Evolutionary conservation across 2,113 vertebrate species (phyloP).

Genomic region (Psittacula cyanocephala): DNA sequence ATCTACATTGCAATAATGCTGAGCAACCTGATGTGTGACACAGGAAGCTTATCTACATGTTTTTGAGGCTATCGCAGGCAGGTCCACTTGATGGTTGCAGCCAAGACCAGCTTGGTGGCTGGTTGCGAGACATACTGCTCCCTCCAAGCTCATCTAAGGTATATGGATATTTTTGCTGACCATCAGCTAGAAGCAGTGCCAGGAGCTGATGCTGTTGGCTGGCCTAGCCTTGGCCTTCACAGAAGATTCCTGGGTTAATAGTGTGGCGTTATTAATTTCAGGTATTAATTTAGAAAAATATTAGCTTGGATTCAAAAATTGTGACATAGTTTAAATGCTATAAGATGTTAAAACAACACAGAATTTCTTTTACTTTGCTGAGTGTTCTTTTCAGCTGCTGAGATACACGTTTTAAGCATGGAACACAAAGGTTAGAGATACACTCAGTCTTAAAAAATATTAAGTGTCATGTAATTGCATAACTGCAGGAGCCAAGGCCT

Average conservation of each 20-base stretch:
- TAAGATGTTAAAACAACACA: background rate
- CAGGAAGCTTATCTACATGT: background rate
- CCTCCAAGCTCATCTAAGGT: background rate
- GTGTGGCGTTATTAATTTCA: background rate
- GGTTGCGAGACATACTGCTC: rapidly evolving
- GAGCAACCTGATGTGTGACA: background rate
- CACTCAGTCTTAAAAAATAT: background rate
- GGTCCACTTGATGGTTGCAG: background rate
- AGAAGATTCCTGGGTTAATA: background rate
- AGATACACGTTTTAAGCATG: background rate
- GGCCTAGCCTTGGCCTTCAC: background rate
- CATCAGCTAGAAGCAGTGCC: background rate
- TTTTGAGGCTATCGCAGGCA: background rate
- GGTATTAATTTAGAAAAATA: background rate
- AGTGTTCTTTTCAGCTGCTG: background rate
- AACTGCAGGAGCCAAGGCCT: background rate
- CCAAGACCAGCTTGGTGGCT: background rate
- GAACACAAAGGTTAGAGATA: background rate
- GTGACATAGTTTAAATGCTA: background rate
- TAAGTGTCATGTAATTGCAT: background rate
- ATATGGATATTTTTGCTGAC: background rate
- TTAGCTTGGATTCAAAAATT: background rate
- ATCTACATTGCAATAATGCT: rapidly evolving
- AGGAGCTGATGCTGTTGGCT: background rate
- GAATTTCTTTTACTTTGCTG: background rate